Evolutionary conservation across 2,113 vertebrate genomes (phyloP).

Genomic region (Perognathus longimembris): DNA sequence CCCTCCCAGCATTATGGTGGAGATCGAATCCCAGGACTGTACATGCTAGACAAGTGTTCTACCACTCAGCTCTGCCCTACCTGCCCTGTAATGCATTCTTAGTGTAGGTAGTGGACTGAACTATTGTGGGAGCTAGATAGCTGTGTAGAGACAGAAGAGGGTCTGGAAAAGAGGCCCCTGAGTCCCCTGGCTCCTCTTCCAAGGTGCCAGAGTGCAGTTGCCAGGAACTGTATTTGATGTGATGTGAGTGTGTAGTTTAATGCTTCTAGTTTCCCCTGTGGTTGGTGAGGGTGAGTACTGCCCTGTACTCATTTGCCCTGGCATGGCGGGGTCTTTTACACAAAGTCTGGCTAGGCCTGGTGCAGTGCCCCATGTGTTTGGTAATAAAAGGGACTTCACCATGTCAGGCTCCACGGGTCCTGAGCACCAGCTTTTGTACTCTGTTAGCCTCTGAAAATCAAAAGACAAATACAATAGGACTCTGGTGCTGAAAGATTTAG

Average conservation of each 20-base stretch:
- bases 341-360: background rate
- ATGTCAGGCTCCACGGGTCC: background rate
- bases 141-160: background rate
- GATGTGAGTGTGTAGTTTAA: conserved; percentile 43
- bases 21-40: background rate
- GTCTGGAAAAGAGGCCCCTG: background rate
- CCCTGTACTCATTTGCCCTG: background rate
- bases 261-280: background rate
- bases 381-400: background rate
- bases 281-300: background rate
- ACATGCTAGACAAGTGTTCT: background rate
- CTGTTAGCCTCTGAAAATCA: background rate
- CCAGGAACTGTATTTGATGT: conserved; percentile 3
- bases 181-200: background rate
- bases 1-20: background rate
- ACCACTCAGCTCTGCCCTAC: background rate
- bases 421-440: background rate
- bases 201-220: background rate
- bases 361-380: background rate
- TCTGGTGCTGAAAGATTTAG: background rate
- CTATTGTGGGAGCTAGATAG: background rate
- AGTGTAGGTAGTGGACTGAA: background rate
- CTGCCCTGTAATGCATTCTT: background rate
- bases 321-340: background rate
- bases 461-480: background rate